phyloP scores from a whole-genome alignment of 2,797 vertebrate genomes.

The Hybognathus amarus region DNA sequence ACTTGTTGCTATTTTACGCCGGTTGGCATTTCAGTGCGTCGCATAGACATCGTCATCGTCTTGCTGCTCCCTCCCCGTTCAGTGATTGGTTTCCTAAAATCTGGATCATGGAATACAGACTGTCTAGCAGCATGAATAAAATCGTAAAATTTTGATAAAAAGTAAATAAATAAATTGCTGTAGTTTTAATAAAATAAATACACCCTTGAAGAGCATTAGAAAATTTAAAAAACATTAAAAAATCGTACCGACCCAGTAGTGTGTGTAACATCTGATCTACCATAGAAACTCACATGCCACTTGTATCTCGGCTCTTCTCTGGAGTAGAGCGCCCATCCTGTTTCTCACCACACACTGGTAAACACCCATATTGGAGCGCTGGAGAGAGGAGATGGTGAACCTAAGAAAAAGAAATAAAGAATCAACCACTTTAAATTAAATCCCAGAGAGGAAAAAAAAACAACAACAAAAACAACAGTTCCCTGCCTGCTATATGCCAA shows the following conservation, averaged over 20 bases:
- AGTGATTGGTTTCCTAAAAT: too few relatives aligned
- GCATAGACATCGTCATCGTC: too few relatives aligned
- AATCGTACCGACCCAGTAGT: background rate
- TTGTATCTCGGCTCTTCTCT: slow-evolving; percentile 86
- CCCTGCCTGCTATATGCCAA: slow-evolving; percentile 22
- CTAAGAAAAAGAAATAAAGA: slow-evolving; percentile 67
- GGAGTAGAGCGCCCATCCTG: slow-evolving; percentile 90
- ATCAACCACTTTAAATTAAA: slow-evolving; percentile 9
- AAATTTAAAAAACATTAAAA: background rate
- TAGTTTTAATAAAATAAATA: background rate
- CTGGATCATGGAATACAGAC: too few relatives aligned
- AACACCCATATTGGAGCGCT: slow-evolving; percentile 82
- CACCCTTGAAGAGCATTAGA: background rate
- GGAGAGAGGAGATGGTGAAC: slow-evolving; percentile 82
- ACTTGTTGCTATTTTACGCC: too few relatives aligned
- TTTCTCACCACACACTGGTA: slow-evolving; percentile 93
- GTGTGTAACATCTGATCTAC: background rate
- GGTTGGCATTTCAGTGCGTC: too few relatives aligned
- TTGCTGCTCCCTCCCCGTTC: too few relatives aligned
- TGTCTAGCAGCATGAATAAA: too few relatives aligned
- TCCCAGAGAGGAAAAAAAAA: background rate
- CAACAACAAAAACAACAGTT: slow-evolving; percentile 1
- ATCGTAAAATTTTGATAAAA: too few relatives aligned
- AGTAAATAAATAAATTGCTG: too few relatives aligned
- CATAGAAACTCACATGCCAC: slow-evolving; percentile 89